phyloP scores from a whole-genome alignment of 1,140 invertebrate species.

The Lanistes nyassanus region DNA sequence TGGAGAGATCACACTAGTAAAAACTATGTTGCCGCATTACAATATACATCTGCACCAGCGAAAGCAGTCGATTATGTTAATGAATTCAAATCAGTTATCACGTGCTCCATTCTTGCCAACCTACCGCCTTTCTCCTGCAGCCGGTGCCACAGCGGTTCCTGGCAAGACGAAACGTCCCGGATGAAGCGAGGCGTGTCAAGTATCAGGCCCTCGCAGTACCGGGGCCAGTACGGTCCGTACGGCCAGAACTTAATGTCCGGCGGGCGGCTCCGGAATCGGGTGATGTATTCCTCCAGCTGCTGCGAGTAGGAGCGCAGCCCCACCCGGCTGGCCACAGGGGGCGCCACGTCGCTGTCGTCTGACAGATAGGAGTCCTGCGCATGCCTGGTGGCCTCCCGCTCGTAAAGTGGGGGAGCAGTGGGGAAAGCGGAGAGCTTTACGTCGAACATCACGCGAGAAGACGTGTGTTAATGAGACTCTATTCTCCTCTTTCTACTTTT shows the following conservation, averaged over 20 bases:
- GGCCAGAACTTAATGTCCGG: constrained; percentile 64
- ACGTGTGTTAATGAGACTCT: neutral
- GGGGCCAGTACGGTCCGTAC: constrained; percentile 63
- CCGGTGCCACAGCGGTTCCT: constrained; percentile 31
- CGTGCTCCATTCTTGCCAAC: neutral
- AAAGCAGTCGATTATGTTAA: too few relatives aligned
- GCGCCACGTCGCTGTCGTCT: constrained; percentile 27
- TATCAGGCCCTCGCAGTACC: constrained; percentile 44
- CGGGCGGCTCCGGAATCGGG: constrained; percentile 54
- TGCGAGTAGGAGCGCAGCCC: constrained; percentile 45
- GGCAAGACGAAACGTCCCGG: constrained; percentile 28
- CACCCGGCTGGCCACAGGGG: constrained; percentile 13
- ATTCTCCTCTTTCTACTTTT: too few relatives aligned
- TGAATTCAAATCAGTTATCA: too few relatives aligned
- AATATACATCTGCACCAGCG: neutral
- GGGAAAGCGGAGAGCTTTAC: neutral
- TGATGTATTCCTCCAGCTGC: constrained; percentile 59
- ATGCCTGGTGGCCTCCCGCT: neutral
- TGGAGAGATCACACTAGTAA: neutral
- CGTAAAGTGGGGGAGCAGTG: neutral
- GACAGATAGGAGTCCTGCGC: constrained; percentile 9
- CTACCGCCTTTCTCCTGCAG: constrained; percentile 11
- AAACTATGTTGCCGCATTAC: neutral
- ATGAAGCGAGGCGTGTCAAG: constrained; percentile 52
- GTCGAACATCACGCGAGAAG: neutral